phyloP scores from a whole-genome alignment of 1,140 invertebrate species.

The Zaprionus taronus region DNA sequence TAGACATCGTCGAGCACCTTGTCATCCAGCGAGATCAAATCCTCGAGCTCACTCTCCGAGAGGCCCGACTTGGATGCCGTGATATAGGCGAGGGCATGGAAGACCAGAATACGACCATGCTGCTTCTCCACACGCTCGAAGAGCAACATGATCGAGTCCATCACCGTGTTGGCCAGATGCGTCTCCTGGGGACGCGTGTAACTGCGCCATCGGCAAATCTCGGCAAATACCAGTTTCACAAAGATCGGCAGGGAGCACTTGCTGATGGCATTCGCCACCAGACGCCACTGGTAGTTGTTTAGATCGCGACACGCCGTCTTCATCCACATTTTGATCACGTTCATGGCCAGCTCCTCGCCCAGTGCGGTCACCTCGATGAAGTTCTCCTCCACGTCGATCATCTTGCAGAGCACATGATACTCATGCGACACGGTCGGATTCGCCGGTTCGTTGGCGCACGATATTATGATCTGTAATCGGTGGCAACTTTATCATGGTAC shows the following conservation, averaged over 20 bases:
- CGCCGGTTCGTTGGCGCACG: conserved; percentile 93
- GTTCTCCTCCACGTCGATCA: conserved; percentile 95
- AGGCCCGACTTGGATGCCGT: conserved; percentile 96
- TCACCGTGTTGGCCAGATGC: conserved; percentile 96
- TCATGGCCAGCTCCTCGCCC: conserved; percentile 96
- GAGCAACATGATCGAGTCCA: conserved; percentile 98
- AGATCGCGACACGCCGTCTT: conserved; percentile 94
- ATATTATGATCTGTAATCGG: conserved; percentile 92
- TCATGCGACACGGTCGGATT: conserved; percentile 94
- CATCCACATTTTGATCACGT: conserved; percentile 98
- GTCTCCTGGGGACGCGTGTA: conserved; percentile 97
- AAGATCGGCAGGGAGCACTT: conserved; percentile 98
- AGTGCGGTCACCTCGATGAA: conserved; percentile 97
- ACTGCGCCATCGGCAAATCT: conserved; percentile 98
- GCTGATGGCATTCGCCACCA: conserved; percentile 96
- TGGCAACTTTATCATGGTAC: conserved; percentile 8
- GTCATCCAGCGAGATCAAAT: conserved; percentile 97
- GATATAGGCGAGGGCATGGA: conserved; percentile 97
- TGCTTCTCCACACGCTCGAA: conserved; percentile 97
- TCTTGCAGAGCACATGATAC: conserved; percentile 93
- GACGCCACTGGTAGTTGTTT: conserved; percentile 96
- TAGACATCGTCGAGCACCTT: conserved; percentile 98
- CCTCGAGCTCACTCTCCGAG: conserved; percentile 97
- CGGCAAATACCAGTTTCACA: conserved; percentile 98
- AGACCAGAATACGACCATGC: conserved; percentile 96